phyloP scores from a whole-genome alignment of 2,113 vertebrate species.

The Tenebrosternarchus preto region DNA sequence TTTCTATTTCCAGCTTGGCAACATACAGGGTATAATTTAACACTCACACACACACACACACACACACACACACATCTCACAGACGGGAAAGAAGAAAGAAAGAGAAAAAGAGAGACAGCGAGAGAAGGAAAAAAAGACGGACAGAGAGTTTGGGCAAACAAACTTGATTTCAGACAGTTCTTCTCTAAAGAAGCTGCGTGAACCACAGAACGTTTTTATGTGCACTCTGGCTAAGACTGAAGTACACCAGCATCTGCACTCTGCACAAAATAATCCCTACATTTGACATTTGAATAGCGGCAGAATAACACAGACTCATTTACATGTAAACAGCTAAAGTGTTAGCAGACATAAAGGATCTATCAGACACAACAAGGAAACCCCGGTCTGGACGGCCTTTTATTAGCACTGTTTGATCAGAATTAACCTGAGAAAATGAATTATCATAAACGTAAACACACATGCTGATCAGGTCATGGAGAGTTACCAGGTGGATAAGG shows the following conservation, averaged over 20 bases:
- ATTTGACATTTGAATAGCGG: no score
- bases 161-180: slow-evolving; percentile 37
- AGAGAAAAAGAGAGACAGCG: neutral
- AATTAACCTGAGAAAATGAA: no score
- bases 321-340: slow-evolving; percentile 20
- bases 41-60: slow-evolving; percentile 50
- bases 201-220: neutral
- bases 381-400: neutral
- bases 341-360: neutral
- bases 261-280: neutral
- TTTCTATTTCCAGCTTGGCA: slow-evolving; percentile 60
- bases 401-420: no score
- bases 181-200: slow-evolving; percentile 21
- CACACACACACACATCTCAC: slow-evolving; percentile 50
- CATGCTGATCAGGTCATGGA: no score
- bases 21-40: slow-evolving; percentile 64
- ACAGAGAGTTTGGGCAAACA: slow-evolving; percentile 40
- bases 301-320: slow-evolving; percentile 11
- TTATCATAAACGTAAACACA: no score
- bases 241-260: neutral
- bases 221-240: neutral
- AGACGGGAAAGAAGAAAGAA: slow-evolving; percentile 10
- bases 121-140: slow-evolving; percentile 13
- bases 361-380: neutral
- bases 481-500: no score